Percentiles rank a stretch among this genome's conserved stretches.
These are phyloP conservation scores for Pseudanteris insignis DNA, from an alignment of 2,888 invertebrate species.

Conservation along the genomic window DNA sequence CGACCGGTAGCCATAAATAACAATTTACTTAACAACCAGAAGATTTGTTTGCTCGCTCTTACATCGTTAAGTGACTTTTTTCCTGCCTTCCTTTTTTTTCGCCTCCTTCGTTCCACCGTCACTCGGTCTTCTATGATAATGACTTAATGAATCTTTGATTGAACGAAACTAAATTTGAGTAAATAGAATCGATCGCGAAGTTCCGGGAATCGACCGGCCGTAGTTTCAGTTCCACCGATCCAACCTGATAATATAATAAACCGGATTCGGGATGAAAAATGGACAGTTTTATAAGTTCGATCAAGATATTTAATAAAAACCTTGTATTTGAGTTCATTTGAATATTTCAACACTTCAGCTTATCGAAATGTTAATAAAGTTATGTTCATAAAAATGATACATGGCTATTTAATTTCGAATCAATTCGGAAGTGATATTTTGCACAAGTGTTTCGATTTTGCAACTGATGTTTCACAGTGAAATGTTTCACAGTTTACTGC, in stretches of 20 bases:
- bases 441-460: slow-evolving; percentile 17
- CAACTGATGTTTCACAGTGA: slow-evolving; percentile 1
- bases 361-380: slow-evolving; percentile 37
- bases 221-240: slow-evolving; percentile 17
- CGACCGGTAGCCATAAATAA: neutral
- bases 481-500: neutral
- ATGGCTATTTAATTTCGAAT: slow-evolving; percentile 23
- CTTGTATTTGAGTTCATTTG: slow-evolving; percentile 32
- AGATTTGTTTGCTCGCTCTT: neutral
- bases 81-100: neutral
- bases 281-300: slow-evolving; percentile 32
- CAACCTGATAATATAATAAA: slow-evolving; percentile 25
- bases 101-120: slow-evolving; percentile 8
- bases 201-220: slow-evolving; percentile 15
- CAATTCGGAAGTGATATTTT: slow-evolving; percentile 14
- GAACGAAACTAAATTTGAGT: too few species aligned
- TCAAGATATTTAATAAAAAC: slow-evolving; percentile 42
- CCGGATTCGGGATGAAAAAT: slow-evolving; percentile 39
- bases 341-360: slow-evolving; percentile 39
- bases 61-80: too few species aligned
- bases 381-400: slow-evolving; percentile 37
- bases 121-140: too few species aligned
- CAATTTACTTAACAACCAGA: neutral
- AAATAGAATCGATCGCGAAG: slow-evolving; percentile 18
- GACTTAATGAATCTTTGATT: too few species aligned